Base-by-base conservation (phyloP, 2,888 invertebrate species). In the Ferdinandea cuprea region DNA sequence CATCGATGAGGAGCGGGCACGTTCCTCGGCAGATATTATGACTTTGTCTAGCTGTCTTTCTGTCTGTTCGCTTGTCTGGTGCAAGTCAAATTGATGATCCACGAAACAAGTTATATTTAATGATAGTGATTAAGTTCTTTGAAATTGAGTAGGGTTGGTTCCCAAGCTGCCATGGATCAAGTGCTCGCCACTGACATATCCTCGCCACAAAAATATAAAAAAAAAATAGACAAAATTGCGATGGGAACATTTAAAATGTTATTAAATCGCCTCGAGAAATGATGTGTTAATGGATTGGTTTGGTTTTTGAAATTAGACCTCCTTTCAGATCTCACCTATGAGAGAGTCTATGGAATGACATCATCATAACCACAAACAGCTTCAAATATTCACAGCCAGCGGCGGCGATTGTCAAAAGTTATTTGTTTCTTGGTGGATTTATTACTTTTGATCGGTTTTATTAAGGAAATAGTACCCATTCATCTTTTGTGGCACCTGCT, bases 171-270 rank as follows among this genome's bases (percentile, higher is more conserved):
- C 56, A 37, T 52, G 25, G 63, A 63, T 71, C 48, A 50, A 52
- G 78, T 78, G 78, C 71, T 78, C 21, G 65, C 71, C 69, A 52
- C 69, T 80, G 80, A 80, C 80, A 69, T 74, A 59, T 69, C 63
- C 69, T 69, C 69, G 63, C 74, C 74, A 69, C 61, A 56, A 76
- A n/a, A n/a, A n/a, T n/a, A n/a, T n/a, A 52, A 17, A 11, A 28
- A 15, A 17, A 30, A 50, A 50, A 50, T 30, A 13, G 8, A 13
- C 6, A 17, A 44, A 50, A 44, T 44, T 50, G 56, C 37, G 54
- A 40, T 69, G 61, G 74, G 63, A 79, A 73, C 54, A 17, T 11
- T n/a, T 6, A 50, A 37, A 46, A 25, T 32, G 15, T 48, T 48
- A 25, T 25, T 25, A 37, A 48, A 32, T 19, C 32, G 25, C 35